Evolutionary conservation across 2,113 vertebrate species (phyloP).

Genomic region (Erythrolamprus reginae): DNA sequence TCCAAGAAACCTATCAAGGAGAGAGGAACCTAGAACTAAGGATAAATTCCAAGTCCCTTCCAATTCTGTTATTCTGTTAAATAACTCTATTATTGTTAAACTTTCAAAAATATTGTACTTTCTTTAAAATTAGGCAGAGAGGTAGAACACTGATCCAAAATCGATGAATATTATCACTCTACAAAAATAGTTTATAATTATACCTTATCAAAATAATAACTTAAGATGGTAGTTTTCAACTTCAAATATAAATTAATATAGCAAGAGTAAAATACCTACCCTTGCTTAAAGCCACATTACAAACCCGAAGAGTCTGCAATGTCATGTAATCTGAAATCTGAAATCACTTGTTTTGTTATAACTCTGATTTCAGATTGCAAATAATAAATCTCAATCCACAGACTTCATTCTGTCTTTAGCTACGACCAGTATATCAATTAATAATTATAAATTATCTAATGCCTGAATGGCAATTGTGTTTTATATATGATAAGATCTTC

Average conservation of each 20-base stretch:
- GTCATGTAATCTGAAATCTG: background rate
- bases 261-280: background rate
- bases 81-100: too few species aligned
- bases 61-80: too few species aligned
- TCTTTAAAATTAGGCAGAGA: background rate
- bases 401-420: background rate
- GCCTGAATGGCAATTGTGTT: background rate
- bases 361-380: background rate
- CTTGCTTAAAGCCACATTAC: background rate
- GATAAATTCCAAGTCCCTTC: background rate
- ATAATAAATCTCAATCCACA: background rate
- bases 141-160: background rate
- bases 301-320: background rate
- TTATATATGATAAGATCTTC: background rate
- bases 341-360: background rate
- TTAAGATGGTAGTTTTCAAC: background rate
- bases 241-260: background rate
- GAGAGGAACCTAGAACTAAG: background rate
- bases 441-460: background rate
- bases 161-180: background rate
- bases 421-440: background rate
- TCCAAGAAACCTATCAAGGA: background rate
- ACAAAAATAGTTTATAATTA: background rate
- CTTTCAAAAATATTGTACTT: background rate
- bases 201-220: background rate